Evolutionary conservation across 2,888 invertebrate species (phyloP).

Genomic region (Cephus spinipes): DNA sequence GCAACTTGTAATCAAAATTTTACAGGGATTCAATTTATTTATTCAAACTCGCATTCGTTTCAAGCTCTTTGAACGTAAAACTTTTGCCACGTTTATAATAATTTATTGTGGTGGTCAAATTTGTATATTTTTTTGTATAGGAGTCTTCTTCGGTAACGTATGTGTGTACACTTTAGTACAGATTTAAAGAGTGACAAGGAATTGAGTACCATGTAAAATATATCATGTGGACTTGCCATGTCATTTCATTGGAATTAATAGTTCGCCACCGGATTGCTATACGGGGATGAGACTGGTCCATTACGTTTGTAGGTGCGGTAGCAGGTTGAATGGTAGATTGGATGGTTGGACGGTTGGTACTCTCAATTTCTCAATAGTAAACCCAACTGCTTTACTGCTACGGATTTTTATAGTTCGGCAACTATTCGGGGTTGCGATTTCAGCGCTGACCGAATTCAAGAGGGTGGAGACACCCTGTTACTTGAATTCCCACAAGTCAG

Average conservation of each 20-base stretch:
- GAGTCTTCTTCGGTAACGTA: too few relatives aligned
- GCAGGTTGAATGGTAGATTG: neutral
- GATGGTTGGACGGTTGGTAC: slow-evolving; percentile 8
- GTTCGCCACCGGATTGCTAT: neutral
- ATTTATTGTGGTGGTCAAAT: neutral
- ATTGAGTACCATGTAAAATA: neutral
- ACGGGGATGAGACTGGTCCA: neutral
- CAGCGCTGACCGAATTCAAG: neutral
- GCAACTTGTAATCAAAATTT: neutral
- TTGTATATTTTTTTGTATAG: neutral
- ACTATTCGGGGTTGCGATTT: slow-evolving; percentile 15
- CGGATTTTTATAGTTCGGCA: slow-evolving; percentile 18
- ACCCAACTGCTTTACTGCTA: slow-evolving; percentile 19
- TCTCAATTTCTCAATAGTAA: slow-evolving; percentile 20
- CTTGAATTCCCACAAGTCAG: neutral
- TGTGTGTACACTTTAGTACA: neutral
- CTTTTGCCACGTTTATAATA: neutral
- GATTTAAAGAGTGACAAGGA: neutral
- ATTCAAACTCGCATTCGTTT: neutral
- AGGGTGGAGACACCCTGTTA: neutral
- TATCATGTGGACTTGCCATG: neutral
- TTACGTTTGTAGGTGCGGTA: neutral
- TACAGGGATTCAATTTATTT: too few relatives aligned
- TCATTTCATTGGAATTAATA: neutral
- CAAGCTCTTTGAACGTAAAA: neutral